Evolutionary conservation across 2,888 invertebrate genomes (phyloP).

Genomic region (Drosophila robusta): DNA sequence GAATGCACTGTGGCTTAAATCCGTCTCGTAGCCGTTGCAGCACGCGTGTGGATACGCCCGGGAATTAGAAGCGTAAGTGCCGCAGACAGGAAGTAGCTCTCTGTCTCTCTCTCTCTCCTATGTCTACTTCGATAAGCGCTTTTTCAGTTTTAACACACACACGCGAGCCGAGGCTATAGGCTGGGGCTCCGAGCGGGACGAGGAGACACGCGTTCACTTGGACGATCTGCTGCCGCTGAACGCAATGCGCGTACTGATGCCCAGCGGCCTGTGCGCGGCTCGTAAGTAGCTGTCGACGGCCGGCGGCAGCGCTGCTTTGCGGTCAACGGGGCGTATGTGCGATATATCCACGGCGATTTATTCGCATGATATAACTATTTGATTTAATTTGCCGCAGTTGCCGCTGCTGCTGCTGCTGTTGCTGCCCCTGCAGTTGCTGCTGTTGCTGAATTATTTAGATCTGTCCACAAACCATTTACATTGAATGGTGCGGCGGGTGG

Average conservation of each 20-base stretch:
- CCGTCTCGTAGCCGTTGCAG: conserved; percentile 61
- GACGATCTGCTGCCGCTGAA: conserved; percentile 72
- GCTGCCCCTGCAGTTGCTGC: conserved; percentile 16
- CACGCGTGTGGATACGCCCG: conserved; percentile 64
- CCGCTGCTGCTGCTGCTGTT: conserved; percentile 5
- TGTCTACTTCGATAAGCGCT: conserved; percentile 24
- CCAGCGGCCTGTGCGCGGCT: conserved; percentile 47
- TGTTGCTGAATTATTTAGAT: conserved; percentile 66
- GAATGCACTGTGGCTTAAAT: conserved; percentile 47
- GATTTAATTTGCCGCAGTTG: conserved; percentile 70
- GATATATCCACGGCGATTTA: conserved; percentile 76
- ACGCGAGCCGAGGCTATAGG: neutral
- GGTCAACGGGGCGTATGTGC: conserved; percentile 80
- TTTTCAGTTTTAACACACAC: conserved; percentile 24
- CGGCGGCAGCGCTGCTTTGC: conserved; percentile 24
- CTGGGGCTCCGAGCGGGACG: neutral
- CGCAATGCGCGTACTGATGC: conserved; percentile 73
- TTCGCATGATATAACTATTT: conserved; percentile 78
- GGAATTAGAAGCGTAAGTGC: conserved; percentile 64
- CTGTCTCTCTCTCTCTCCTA: neutral
- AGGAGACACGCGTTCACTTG: conserved; percentile 5
- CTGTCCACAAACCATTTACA: conserved; percentile 16
- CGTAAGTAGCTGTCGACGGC: conserved; percentile 65
- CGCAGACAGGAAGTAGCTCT: conserved; percentile 55
- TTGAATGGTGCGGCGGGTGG: conserved; percentile 22